phyloP scores from a whole-genome alignment of 2,113 vertebrate species.

The Machaerirhynchus nigripectus region DNA sequence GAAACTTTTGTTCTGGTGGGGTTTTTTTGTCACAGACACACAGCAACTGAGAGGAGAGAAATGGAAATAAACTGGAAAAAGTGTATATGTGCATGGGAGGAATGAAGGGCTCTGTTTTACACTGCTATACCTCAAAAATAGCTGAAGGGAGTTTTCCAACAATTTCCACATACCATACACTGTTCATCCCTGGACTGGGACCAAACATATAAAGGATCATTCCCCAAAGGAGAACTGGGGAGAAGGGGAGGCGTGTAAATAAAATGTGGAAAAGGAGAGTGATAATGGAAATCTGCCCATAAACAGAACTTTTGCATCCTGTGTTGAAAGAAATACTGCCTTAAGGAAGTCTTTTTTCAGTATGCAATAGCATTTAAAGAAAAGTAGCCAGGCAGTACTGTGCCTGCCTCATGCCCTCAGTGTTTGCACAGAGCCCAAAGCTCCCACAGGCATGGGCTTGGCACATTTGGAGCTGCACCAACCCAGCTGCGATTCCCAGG shows the following conservation, averaged over 20 bases:
- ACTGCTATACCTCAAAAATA: neutral
- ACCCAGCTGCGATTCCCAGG: neutral
- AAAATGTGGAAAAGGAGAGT: neutral
- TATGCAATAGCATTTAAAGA: neutral
- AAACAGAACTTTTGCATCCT: neutral
- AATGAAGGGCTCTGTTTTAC: neutral
- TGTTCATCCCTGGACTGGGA: neutral
- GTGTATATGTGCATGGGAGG: neutral
- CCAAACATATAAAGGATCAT: neutral
- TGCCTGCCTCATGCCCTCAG: neutral
- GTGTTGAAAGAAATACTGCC: neutral
- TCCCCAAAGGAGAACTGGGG: neutral
- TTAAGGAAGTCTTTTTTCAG: neutral
- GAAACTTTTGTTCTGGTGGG: neutral
- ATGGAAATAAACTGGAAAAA: neutral
- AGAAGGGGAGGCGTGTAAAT: neutral
- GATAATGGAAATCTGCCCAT: neutral
- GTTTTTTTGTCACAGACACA: neutral
- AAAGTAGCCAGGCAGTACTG: neutral
- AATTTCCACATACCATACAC: neutral
- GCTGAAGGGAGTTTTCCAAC: neutral
- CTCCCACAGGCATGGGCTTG: accelerated
- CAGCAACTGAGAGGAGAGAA: neutral
- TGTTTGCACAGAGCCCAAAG: neutral
- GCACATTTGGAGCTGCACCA: neutral